These are phyloP conservation scores for Cacoxenus indagator DNA, from an alignment of 2,888 invertebrate genomes.

Conservation along the genomic window DNA sequence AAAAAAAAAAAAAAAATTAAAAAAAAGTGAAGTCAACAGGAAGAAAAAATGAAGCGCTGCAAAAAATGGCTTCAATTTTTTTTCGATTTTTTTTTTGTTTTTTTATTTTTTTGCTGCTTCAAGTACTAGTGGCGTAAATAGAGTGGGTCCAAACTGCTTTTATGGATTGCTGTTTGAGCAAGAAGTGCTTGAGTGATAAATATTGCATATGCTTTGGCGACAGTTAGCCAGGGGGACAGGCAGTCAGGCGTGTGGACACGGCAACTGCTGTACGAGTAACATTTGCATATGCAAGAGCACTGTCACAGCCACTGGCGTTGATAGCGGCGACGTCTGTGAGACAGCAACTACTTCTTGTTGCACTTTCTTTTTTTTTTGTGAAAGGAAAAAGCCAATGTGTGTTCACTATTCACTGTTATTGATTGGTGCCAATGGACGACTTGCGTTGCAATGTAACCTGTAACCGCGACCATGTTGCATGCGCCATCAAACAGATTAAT, in stretches of 20 bases:
- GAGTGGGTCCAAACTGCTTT: background rate
- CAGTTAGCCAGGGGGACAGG: background rate
- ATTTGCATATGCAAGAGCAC: background rate
- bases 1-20: background rate
- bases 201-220: background rate
- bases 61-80: background rate
- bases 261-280: background rate
- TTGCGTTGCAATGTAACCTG: background rate
- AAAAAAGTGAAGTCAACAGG: background rate
- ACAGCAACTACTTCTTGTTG: background rate
- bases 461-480: constrained; percentile 8
- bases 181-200: constrained; percentile 15
- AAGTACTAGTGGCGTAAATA: background rate
- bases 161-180: background rate
- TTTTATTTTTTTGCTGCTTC: background rate
- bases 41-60: too few species aligned
- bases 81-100: constrained; percentile 17
- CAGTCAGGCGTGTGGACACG: background rate
- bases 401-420: background rate
- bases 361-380: background rate
- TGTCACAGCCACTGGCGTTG: background rate
- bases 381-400: background rate
- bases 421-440: background rate
- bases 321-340: background rate
- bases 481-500: background rate